phyloP scores from a whole-genome alignment of 2,888 invertebrate genomes.

The Diabrotica balteata region DNA sequence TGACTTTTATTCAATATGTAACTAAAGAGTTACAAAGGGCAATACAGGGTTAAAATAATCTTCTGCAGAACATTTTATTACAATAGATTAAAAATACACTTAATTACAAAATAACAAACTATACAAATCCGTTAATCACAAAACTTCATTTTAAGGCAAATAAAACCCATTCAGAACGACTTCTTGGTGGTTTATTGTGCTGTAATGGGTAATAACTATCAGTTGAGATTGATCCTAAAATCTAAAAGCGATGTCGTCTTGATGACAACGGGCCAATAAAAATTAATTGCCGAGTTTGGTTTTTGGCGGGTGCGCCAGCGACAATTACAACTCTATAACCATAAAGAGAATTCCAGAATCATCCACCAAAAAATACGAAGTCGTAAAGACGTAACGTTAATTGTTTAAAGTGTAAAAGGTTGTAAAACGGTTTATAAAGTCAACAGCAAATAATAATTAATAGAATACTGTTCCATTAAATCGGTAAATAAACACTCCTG shows the following conservation, averaged over 20 bases:
- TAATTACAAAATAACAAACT: conserved; percentile 15
- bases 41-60: no score
- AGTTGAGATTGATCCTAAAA: conserved; percentile 36
- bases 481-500: no score
- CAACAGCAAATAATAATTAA: no score
- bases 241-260: conserved; percentile 36
- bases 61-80: no score
- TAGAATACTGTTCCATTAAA: no score
- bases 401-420: conserved; percentile 5
- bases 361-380: conserved; percentile 44
- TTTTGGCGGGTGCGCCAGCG: conserved; percentile 40
- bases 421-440: background rate
- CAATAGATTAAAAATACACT: background rate
- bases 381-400: conserved; percentile 1
- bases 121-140: conserved; percentile 28
- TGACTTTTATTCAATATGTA: no score
- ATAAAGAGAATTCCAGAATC: conserved; percentile 44
- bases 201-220: conserved; percentile 36
- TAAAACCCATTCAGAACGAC: conserved; percentile 25
- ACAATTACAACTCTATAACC: conserved; percentile 54
- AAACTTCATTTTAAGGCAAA: conserved; percentile 33
- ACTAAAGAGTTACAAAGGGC: no score
- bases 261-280: conserved; percentile 50
- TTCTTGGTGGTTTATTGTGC: conserved; percentile 30
- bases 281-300: conserved; percentile 57